Conservation (phyloP, 1,140 invertebrate species). For the Drosophila aff. region DNA sequence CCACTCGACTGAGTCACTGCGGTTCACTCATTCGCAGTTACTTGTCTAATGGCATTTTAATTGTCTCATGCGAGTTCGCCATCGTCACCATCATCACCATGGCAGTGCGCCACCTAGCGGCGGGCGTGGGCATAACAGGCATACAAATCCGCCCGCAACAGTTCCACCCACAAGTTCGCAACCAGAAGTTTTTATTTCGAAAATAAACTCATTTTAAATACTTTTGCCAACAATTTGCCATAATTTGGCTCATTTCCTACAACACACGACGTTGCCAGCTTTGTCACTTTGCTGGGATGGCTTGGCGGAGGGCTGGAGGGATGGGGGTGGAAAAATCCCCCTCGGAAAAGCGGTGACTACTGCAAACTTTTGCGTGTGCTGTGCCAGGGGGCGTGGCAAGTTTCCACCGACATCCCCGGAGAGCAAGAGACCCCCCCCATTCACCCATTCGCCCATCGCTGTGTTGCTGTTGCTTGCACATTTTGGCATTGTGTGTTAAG, state of each 20-base stretch:
- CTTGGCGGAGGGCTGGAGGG: no score
- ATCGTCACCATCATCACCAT: constrained; percentile 11
- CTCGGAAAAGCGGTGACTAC: constrained; percentile 15
- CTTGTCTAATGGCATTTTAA: constrained; percentile 76
- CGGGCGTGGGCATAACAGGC: constrained; percentile 3
- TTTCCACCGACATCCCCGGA: constrained; percentile 10
- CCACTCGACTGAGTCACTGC: constrained; percentile 34
- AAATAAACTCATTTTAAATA: constrained; percentile 84
- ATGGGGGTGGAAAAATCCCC: neutral
- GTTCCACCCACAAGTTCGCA: constrained; percentile 38
- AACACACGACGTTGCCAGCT: constrained; percentile 67
- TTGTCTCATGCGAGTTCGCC: constrained; percentile 55
- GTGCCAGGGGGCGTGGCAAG: constrained; percentile 26
- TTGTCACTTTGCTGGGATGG: constrained; percentile 52
- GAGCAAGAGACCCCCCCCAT: neutral
- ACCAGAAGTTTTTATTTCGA: constrained; percentile 64
- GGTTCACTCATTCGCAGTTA: constrained; percentile 52
- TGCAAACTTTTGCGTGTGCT: constrained; percentile 57
- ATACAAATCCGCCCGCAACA: constrained; percentile 11
- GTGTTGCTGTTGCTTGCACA: constrained; percentile 41
- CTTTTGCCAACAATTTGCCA: constrained; percentile 82
- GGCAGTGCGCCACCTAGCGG: constrained; percentile 29
- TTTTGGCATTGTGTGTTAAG: constrained; percentile 76
- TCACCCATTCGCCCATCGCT: neutral
- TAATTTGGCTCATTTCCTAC: constrained; percentile 83